Percentiles rank a stretch among this genome's conserved stretches.
phyloP scores from a whole-genome alignment of 2,888 invertebrate species.

The Nemotelus pantherinus region DNA sequence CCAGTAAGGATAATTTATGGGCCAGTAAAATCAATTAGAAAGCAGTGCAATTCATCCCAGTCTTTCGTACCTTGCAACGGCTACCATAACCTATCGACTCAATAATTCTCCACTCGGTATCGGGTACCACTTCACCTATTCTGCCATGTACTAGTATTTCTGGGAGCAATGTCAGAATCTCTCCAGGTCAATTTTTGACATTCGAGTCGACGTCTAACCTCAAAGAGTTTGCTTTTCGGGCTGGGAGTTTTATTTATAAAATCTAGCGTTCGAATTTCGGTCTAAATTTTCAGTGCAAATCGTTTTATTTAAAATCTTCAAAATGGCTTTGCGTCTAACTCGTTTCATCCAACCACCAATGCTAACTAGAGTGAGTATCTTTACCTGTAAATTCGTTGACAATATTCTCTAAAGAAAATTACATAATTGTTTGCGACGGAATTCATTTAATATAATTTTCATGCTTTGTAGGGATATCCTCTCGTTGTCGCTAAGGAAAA shows the following conservation, averaged over 20 bases:
- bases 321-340: conserved; percentile 62
- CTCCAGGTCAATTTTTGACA: neutral
- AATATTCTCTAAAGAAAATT: conserved; percentile 53
- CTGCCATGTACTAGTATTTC: too few species aligned
- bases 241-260: conserved; percentile 18
- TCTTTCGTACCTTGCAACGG: too few species aligned
- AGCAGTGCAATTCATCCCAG: too few species aligned
- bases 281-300: conserved; percentile 3
- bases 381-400: neutral
- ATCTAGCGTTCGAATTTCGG: neutral
- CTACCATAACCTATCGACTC: too few species aligned
- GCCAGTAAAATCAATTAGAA: too few species aligned
- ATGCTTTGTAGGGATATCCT: conserved; percentile 59
- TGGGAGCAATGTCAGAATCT: neutral
- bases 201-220: conserved; percentile 5
- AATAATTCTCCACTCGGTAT: too few species aligned
- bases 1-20: too few species aligned
- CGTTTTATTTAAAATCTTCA: neutral
- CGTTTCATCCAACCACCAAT: conserved; percentile 60
- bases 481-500: conserved; percentile 63
- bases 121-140: too few species aligned
- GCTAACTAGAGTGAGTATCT: conserved; percentile 59
- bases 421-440: conserved; percentile 56
- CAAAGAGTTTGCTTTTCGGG: neutral
- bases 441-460: conserved; percentile 36